Evolutionary conservation across 2,797 vertebrate genomes (phyloP).

Genomic region (Chiroxiphia lanceolata): DNA sequence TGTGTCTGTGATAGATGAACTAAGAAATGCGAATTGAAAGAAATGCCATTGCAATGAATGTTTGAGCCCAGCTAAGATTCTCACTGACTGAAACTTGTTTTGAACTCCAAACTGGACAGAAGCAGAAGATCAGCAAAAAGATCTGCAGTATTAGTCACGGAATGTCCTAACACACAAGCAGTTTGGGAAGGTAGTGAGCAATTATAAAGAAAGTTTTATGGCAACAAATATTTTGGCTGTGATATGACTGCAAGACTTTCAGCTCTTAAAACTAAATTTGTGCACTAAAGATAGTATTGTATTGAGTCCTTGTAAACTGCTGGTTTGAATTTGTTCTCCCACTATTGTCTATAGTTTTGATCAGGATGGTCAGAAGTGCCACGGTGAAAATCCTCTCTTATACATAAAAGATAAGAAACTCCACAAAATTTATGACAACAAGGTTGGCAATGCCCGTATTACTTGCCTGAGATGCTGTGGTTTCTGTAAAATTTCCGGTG

Average conservation of each 20-base stretch:
- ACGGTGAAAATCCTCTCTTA: not conserved
- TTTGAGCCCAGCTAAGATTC: not conserved
- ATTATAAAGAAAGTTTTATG: not conserved
- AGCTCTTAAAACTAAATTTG: not conserved
- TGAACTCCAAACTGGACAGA: not conserved
- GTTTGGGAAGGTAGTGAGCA: not conserved
- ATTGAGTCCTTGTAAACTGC: not conserved
- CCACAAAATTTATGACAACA: not conserved
- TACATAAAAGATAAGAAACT: not conserved
- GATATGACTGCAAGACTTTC: not conserved
- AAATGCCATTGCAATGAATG: not conserved
- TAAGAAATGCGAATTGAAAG: not conserved
- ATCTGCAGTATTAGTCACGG: not conserved
- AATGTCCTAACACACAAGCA: not conserved
- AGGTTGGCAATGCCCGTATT: not conserved
- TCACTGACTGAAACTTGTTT: not conserved
- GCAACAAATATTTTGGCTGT: not conserved
- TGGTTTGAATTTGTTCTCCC: not conserved
- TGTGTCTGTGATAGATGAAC: not conserved
- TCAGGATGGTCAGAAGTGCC: not conserved
- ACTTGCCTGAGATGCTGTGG: not conserved
- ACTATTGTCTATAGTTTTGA: not conserved
- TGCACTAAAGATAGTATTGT: not conserved
- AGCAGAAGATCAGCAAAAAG: not conserved
- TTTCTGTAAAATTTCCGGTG: not conserved